A percentile compares a stretch with the other conserved stretches of the same genome.
These are phyloP conservation scores for Sebastes cheni DNA, from an alignment of 2,797 vertebrate genomes.

Conservation along the genomic window DNA sequence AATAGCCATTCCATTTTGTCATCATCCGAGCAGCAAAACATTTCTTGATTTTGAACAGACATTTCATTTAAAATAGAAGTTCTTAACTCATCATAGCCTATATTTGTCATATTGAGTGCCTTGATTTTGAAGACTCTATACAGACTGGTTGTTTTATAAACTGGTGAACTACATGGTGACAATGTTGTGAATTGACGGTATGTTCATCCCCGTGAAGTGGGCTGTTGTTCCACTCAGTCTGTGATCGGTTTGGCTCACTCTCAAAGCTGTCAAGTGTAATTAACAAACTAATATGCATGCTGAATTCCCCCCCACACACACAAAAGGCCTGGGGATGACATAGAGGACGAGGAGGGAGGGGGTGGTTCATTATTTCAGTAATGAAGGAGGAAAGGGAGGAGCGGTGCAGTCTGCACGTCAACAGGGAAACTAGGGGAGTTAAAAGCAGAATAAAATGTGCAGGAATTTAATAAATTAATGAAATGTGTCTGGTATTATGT, in stretches of 20 bases:
- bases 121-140: neutral
- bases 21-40: too few species aligned
- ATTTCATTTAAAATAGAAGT: too few species aligned
- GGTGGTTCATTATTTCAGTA: constrained; percentile 67
- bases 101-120: neutral
- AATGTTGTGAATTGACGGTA: constrained; percentile 8
- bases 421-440: neutral
- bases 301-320: constrained; percentile 44
- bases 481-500: neutral
- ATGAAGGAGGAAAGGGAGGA: constrained; percentile 57
- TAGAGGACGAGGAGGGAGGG: constrained; percentile 17
- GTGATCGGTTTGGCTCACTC: constrained; percentile 63
- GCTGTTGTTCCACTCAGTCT: constrained; percentile 64
- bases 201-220: constrained; percentile 44
- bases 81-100: too few species aligned
- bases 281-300: constrained; percentile 64
- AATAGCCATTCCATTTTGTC: too few species aligned
- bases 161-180: constrained; percentile 3
- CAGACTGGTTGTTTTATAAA: neutral
- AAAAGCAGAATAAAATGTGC: neutral
- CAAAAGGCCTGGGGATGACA: constrained; percentile 57
- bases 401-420: constrained; percentile 4
- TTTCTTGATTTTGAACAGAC: too few species aligned
- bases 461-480: neutral
- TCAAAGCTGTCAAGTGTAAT: constrained; percentile 81